Evolutionary conservation across 2,888 invertebrate genomes (phyloP), one percentile per base, ranked within the genome.

Genomic region (Polymixis lichenea): DNA sequence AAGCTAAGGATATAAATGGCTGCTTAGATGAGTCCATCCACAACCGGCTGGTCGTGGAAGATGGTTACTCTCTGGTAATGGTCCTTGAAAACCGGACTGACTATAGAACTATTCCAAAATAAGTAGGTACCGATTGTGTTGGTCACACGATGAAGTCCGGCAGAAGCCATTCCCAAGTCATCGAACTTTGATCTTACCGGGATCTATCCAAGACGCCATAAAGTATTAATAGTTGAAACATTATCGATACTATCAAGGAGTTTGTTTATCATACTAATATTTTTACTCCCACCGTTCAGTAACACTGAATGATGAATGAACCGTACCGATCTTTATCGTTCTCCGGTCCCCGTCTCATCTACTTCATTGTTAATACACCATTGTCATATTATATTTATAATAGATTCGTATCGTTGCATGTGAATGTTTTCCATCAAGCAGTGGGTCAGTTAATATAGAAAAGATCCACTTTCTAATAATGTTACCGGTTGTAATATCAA

Each of bases 351-450:
- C 83, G 91, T 91, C 90, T 92, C 92, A 91, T 92, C 91, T 91
- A 90, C 88, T 90, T 92, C 92, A 93, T 92, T 93, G 94, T 93
- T 94, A 94, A 92, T 93, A 93, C 89, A 90, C 93, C 91, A 94
- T 94, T 94, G 94, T 94, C 94, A 90, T 94, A 93, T 93, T 92
- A 93, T 92, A 94, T 94, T 94, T 93, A 91, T 93, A 92, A 92
- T 91, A 92, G 93, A 94, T 94, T 89, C 85, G 76, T 93, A 94
- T 93, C 92, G 85, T 75, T 65, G 78, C 88, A 91, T 89, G 89
- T 89, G 91, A 92, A 90, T 88, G 89, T 91, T 90, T 91, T 89
- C 88, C 82, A 89, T 88, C 86, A 85, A 77, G 82, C 85, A 89
- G 81, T 90, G 87, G 90, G 91, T 90, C 91, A 90, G 87, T 78